phyloP scores from a whole-genome alignment of 2,888 invertebrate species.

The Cremastobaeus sp. region DNA sequence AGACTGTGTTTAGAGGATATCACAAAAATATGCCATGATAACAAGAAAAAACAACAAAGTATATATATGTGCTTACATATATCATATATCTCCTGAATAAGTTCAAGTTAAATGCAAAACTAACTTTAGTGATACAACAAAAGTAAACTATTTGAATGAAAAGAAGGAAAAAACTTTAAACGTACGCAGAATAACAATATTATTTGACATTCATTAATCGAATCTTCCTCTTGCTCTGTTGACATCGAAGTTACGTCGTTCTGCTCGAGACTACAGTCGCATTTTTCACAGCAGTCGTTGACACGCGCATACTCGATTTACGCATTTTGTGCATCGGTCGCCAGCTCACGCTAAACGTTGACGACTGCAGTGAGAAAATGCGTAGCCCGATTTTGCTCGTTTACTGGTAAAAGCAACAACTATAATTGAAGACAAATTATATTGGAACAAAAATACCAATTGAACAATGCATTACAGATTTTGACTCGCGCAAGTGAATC shows the following conservation, averaged over 20 bases:
- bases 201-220: conserved; percentile 58
- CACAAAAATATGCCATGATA: conserved; percentile 67
- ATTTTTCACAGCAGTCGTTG: conserved; percentile 54
- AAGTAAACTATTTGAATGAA: conserved; percentile 44
- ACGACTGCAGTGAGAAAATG: conserved; percentile 45
- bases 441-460: too few relatives aligned
- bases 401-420: conserved; percentile 14
- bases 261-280: conserved; percentile 66
- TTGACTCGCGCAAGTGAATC: conserved; percentile 30
- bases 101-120: conserved; percentile 10
- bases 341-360: neutral
- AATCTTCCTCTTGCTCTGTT: conserved; percentile 76
- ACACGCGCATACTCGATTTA: neutral
- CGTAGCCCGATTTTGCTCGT: conserved; percentile 37
- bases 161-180: too few relatives aligned
- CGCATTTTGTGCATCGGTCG: conserved; percentile 2
- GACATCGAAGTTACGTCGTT: conserved; percentile 71
- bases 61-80: neutral
- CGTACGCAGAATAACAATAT: conserved; percentile 58
- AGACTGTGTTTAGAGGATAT: conserved; percentile 79
- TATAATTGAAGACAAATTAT: too few relatives aligned
- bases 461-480: too few relatives aligned
- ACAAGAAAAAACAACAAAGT: conserved; percentile 29
- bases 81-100: conserved; percentile 71
- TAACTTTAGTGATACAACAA: conserved; percentile 50